Evolutionary conservation across 1,140 invertebrate species (phyloP).

Genomic region (Bombus sibiricus): DNA sequence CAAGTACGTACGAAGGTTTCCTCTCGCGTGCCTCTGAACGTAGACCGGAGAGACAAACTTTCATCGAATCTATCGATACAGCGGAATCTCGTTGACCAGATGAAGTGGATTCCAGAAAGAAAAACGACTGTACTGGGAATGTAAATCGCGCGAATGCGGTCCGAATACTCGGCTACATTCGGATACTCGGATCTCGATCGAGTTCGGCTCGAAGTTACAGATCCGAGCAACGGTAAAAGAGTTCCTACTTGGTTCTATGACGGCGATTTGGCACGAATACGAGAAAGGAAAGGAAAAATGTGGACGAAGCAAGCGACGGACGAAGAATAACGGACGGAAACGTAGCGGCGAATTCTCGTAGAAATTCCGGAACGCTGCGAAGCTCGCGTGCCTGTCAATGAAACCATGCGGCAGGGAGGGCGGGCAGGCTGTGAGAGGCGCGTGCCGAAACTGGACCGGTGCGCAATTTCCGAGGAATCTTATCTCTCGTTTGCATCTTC

Average conservation of each 20-base stretch:
- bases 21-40: too few relatives aligned
- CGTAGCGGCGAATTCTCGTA: neutral
- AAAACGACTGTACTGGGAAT: fast-evolving
- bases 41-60: fast-evolving
- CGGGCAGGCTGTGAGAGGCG: constrained; percentile 65
- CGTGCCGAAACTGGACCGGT: constrained; percentile 78
- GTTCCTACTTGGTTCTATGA: fast-evolving
- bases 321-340: neutral
- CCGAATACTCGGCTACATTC: too few relatives aligned
- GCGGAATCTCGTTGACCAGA: too few relatives aligned
- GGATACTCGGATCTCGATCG: too few relatives aligned
- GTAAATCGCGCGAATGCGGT: fast-evolving
- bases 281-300: neutral
- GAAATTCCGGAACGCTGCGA: constrained; percentile 21
- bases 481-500: constrained; percentile 79
- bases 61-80: too few relatives aligned
- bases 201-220: too few relatives aligned
- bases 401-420: neutral
- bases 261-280: neutral
- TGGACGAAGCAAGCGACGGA: neutral
- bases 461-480: constrained; percentile 65
- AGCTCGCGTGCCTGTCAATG: constrained; percentile 37
- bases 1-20: too few relatives aligned
- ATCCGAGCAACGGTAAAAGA: too few relatives aligned
- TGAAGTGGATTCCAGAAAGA: fast-evolving